Evolutionary conservation across 2,113 vertebrate species (phyloP).

Genomic region (Columbina picui): DNA sequence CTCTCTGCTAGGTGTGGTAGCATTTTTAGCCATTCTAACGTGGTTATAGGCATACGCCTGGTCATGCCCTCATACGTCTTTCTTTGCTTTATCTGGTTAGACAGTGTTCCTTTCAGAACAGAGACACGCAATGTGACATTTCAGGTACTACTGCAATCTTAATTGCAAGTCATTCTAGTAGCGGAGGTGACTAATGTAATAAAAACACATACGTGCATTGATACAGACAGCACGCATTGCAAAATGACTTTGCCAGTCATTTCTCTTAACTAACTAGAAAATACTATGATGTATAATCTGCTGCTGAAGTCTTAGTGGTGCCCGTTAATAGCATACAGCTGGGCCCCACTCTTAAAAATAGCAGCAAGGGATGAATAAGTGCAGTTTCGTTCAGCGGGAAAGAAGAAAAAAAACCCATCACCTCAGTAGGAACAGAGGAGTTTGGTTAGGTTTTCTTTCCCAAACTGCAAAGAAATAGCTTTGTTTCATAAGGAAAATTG

Average conservation of each 20-base stretch:
- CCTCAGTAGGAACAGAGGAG: not conserved
- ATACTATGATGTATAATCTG: not conserved
- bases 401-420: not conserved
- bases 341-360: not conserved
- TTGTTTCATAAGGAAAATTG: constrained; percentile 7
- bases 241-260: not conserved
- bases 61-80: not conserved
- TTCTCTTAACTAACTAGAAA: not conserved
- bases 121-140: constrained; percentile 31
- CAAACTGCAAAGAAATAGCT: not conserved
- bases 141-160: constrained; percentile 33
- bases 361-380: not conserved
- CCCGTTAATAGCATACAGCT: not conserved
- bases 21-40: not conserved
- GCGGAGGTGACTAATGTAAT: not conserved
- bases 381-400: not conserved
- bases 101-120: not conserved
- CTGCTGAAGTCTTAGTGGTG: not conserved
- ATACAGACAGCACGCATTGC: not conserved
- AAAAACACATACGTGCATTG: not conserved
- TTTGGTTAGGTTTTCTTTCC: not conserved
- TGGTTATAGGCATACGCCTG: not conserved
- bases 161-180: constrained; percentile 18
- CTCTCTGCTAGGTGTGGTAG: not conserved
- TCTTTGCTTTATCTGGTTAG: not conserved